phyloP scores from a whole-genome alignment of 2,888 invertebrate genomes.

The Harpagoxenus sublaevis region DNA sequence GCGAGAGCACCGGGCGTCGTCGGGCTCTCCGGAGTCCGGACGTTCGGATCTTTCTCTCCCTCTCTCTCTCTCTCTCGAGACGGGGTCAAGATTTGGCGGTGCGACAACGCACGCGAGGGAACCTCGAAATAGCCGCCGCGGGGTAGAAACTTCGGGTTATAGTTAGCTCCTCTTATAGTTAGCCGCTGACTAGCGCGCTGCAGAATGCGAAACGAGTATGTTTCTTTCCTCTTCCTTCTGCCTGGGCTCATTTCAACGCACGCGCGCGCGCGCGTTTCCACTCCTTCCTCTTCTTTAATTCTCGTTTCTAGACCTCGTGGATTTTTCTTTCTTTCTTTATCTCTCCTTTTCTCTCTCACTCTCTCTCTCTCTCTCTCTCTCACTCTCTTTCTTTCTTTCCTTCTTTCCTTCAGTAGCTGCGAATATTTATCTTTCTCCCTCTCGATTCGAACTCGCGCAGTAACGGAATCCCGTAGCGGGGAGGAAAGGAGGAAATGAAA shows the following conservation, averaged over 20 bases:
- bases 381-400: background rate
- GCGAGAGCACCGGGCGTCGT: background rate
- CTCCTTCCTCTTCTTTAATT: conserved; percentile 44
- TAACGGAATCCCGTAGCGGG: conserved; percentile 59
- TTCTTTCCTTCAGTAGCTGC: background rate
- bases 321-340: conserved; percentile 23
- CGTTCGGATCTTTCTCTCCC: background rate
- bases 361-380: background rate
- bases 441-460: conserved; percentile 59
- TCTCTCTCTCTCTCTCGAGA: conserved; percentile 11
- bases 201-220: conserved; percentile 79
- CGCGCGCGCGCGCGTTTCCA: background rate
- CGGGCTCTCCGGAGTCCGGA: background rate
- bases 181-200: conserved; percentile 81
- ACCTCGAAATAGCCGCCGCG: conserved; percentile 76
- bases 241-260: conserved; percentile 39
- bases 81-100: conserved; percentile 73
- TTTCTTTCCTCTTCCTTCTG: conserved; percentile 55
- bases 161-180: conserved; percentile 83
- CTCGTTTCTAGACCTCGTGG: conserved; percentile 33
- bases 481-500: conserved; percentile 20
- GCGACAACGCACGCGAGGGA: conserved; percentile 73
- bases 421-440: conserved; percentile 21
- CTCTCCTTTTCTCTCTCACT: background rate
- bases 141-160: conserved; percentile 78